These are phyloP conservation scores for Leptinotarsa texana DNA, from an alignment of 1,140 invertebrate species.

Conservation along the genomic window DNA sequence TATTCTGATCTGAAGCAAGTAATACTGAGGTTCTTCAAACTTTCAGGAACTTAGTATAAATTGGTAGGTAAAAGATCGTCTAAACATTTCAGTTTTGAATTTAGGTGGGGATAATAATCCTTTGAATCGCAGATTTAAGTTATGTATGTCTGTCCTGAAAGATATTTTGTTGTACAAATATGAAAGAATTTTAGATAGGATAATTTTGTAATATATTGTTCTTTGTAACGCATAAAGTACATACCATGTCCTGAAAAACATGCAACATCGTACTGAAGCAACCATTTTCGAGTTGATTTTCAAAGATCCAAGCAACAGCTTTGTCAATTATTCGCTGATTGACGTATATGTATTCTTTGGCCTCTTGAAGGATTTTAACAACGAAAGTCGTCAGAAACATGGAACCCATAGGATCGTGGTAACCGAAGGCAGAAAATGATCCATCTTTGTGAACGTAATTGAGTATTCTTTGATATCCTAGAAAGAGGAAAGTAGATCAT, in stretches of 20 bases:
- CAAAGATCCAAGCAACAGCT: slow-evolving; percentile 71
- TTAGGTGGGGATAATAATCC: too few species aligned
- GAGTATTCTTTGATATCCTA: slow-evolving; percentile 74
- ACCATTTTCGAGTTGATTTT: slow-evolving; percentile 71
- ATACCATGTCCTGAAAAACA: slow-evolving; percentile 65
- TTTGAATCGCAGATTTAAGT: too few species aligned
- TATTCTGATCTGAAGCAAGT: too few species aligned
- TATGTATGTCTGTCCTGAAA: too few species aligned
- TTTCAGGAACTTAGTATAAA: too few species aligned
- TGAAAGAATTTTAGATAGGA: too few species aligned
- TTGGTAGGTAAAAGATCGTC: too few species aligned
- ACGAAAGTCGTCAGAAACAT: slow-evolving; percentile 82
- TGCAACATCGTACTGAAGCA: slow-evolving; percentile 72
- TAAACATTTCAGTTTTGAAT: too few species aligned
- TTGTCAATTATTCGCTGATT: slow-evolving; percentile 68
- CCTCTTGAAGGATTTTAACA: slow-evolving; percentile 71
- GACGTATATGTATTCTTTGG: slow-evolving; percentile 67
- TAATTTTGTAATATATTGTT: too few species aligned
- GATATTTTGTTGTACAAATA: too few species aligned
- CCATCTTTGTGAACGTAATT: slow-evolving; percentile 73
- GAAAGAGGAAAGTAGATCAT: slow-evolving; percentile 6
- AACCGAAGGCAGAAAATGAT: slow-evolving; percentile 79
- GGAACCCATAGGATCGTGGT: slow-evolving; percentile 60
- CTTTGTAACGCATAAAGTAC: neutral
- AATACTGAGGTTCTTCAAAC: too few species aligned